Evolutionary conservation across 2,888 invertebrate genomes (phyloP).

Genomic region (Scotopteryx bipunctaria): DNA sequence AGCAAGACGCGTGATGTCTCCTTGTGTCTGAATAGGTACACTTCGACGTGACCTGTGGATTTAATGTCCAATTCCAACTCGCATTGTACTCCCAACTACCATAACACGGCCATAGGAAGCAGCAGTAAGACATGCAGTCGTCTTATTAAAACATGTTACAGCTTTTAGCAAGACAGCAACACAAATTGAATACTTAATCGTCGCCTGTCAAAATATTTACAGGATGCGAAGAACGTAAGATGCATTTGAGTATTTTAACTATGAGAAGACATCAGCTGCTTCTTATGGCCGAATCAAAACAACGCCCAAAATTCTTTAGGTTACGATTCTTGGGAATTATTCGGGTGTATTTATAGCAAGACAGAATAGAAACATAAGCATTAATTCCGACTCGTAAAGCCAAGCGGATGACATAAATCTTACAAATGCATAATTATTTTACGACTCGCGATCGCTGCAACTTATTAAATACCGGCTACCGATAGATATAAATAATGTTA

Average conservation of each 20-base stretch:
- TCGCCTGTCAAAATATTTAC: constrained; percentile 46
- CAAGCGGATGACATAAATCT: constrained; percentile 63
- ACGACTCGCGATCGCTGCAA: constrained; percentile 33
- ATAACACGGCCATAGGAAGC: constrained; percentile 44
- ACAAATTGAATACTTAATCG: constrained; percentile 42
- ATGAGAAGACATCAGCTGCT: constrained; percentile 42
- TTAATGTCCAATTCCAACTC: constrained; percentile 54
- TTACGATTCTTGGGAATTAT: constrained; percentile 31
- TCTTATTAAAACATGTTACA: constrained; percentile 34
- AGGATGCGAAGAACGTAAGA: constrained; percentile 42
- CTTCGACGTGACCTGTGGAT: constrained; percentile 66
- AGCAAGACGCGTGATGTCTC: constrained; percentile 72
- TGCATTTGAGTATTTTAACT: constrained; percentile 43
- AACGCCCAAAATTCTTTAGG: constrained; percentile 30
- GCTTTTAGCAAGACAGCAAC: constrained; percentile 45
- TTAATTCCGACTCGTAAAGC: constrained; percentile 54
- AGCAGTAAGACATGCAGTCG: constrained; percentile 34
- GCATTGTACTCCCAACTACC: constrained; percentile 37
- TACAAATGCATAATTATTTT: constrained; percentile 48
- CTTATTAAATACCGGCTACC: constrained; percentile 38
- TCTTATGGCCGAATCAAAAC: constrained; percentile 40
- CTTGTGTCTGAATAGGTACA: constrained; percentile 53
- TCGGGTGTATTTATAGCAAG: constrained; percentile 33
- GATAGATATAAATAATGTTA: constrained; percentile 33
- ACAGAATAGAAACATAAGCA: constrained; percentile 47